Base-by-base conservation (phyloP, 2,888 invertebrate species). In the Cephus spinipes region DNA sequence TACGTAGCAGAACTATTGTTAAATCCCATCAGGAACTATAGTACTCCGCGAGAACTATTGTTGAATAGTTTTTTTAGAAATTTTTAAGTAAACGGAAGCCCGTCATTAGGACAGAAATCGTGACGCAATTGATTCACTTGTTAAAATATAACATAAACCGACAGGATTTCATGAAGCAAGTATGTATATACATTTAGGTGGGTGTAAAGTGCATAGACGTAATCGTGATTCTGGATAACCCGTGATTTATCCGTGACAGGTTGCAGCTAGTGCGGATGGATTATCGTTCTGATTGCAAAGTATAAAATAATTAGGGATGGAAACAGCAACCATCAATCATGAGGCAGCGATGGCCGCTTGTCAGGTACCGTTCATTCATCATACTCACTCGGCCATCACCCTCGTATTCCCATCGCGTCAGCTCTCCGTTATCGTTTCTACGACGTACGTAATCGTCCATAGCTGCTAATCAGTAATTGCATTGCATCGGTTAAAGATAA, bases 291-390 rank as follows among this genome's bases (percentile, higher is more conserved):
- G 91, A 91, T 91, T 90, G 91, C 90, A 90, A 91, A 91, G 91
- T 92, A 91, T 91, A 91, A 92, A 92, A 92, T 91, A 91, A 91
- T 92, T 91, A 91, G 91, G 89, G 90, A 89, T 89, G 86, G 87
- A 86, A 81, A 87, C 88, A 88, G 83, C 88, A 88, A 87, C 86
- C 90, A 90, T 90, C 90, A 86, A 90, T 90, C 90, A 90, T 89
- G 84, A 84, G 75, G 85, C 87, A 87, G 88, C 88, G 89, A 90
- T 89, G 90, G 88, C 89, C 88, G 90, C 88, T 89, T 89, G 89
- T 88, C 90, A 89, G 88, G 84, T 84, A 78, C 84, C 90, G 87
- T 90, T 90, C 91, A 91, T 91, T 91, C 89, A 91, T 91, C 91
- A 91, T 90, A 90, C 90, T 91, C 90, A 89, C 90, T 90, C 89